A percentile compares a stretch with the other conserved stretches of the same genome.
phyloP scores from a whole-genome alignment of 2,113 vertebrate genomes.

The Colaptes auratus region DNA sequence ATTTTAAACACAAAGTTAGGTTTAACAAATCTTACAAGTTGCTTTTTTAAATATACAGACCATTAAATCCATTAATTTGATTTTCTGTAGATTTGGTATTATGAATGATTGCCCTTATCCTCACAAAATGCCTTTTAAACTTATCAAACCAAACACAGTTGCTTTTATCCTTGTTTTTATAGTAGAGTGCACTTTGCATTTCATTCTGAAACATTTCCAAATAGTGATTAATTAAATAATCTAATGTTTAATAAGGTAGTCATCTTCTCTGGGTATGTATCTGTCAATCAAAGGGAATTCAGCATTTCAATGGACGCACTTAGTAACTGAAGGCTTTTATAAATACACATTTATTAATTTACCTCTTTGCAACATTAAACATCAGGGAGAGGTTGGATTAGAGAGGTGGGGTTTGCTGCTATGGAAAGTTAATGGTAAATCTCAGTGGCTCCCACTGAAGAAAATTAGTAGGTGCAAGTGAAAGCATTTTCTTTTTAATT shows the following conservation, averaged over 20 bases:
- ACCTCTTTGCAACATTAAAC: background rate
- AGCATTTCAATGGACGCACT: background rate
- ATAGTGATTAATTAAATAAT: constrained; percentile 8
- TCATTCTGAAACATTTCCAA: constrained; percentile 7
- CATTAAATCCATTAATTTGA: constrained; percentile 11
- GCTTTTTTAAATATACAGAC: background rate
- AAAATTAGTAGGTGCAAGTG: background rate
- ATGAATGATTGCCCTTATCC: background rate
- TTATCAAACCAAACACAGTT: background rate
- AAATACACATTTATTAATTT: background rate
- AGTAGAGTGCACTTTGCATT: background rate
- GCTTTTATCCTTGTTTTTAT: constrained; percentile 1
- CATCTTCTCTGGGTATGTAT: background rate
- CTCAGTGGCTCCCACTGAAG: background rate
- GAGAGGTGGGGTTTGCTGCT: background rate
- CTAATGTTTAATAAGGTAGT: background rate
- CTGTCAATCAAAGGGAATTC: background rate
- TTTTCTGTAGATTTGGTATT: constrained; percentile 16
- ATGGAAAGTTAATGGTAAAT: background rate
- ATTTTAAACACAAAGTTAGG: background rate
- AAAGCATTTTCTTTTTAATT: background rate
- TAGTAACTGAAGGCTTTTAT: constrained; percentile 15
- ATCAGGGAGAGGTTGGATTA: background rate
- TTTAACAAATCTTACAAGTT: background rate
- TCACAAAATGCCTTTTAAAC: constrained; percentile 20